These are phyloP conservation scores for Gymnocephalus cernua DNA, from an alignment of 2,113 vertebrate genomes.

Conservation along the genomic window DNA sequence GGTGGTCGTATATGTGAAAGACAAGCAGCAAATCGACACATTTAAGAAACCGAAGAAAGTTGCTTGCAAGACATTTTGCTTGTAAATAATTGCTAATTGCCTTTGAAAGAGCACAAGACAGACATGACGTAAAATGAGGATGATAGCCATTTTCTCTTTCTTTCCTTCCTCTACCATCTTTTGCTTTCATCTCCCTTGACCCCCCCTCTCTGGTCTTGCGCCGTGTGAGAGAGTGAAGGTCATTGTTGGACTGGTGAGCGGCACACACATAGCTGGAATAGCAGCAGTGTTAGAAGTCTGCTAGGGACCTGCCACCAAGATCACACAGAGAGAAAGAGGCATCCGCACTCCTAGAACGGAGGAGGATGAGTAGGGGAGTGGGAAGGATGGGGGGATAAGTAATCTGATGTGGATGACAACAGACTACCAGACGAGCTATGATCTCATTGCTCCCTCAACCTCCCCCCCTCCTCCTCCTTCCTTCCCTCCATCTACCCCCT, in stretches of 20 bases:
- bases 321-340: constrained; percentile 77
- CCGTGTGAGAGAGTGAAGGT: constrained; percentile 48
- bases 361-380: constrained; percentile 18
- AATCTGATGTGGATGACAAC: constrained; percentile 88
- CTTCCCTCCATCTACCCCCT: constrained; percentile 50
- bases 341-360: constrained; percentile 68
- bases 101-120: neutral
- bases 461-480: constrained; percentile 41
- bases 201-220: neutral
- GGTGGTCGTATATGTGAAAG: neutral
- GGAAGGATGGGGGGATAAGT: constrained; percentile 53
- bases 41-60: neutral
- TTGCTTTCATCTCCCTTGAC: constrained; percentile 42
- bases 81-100: neutral
- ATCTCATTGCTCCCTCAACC: constrained; percentile 84
- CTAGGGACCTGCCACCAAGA: constrained; percentile 60
- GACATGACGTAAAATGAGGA: neutral
- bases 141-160: constrained; percentile 15
- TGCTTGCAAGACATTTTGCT: neutral
- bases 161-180: constrained; percentile 18
- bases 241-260: constrained; percentile 54
- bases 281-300: constrained; percentile 71
- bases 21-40: neutral
- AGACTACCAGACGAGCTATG: constrained; percentile 88
- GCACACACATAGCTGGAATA: constrained; percentile 69